phyloP scores from a whole-genome alignment of 2,797 vertebrate species.

The Chelonia mydas region DNA sequence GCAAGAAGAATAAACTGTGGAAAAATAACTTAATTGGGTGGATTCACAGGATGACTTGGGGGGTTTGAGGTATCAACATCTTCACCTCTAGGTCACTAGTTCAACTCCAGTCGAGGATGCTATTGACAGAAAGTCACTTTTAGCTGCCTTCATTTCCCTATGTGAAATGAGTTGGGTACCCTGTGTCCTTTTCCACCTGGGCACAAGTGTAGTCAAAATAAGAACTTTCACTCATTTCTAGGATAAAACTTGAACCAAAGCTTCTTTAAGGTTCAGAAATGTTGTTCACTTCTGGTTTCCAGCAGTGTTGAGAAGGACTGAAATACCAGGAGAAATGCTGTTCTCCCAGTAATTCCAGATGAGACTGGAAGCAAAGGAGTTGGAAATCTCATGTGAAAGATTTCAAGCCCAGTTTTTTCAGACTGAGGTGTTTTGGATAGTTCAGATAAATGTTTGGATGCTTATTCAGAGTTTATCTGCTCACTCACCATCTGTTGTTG shows the following conservation, averaged over 20 bases:
- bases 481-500: constrained; percentile 43
- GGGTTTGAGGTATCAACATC: background rate
- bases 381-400: background rate
- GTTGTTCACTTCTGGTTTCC: background rate
- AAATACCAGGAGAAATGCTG: background rate
- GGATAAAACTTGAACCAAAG: background rate
- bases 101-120: background rate
- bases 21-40: background rate
- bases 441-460: constrained; percentile 27
- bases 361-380: background rate
- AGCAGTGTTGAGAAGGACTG: background rate
- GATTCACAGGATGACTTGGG: background rate
- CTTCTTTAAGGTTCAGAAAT: background rate
- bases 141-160: background rate
- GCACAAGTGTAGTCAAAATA: background rate
- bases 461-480: constrained; percentile 11
- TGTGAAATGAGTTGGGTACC: background rate
- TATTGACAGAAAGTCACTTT: background rate
- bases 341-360: background rate
- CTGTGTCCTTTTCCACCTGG: background rate
- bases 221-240: background rate
- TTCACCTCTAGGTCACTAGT: background rate
- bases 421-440: background rate
- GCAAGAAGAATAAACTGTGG: background rate
- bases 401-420: background rate